Conservation (phyloP, 2,113 vertebrate species). For the Elephas maximus region DNA sequence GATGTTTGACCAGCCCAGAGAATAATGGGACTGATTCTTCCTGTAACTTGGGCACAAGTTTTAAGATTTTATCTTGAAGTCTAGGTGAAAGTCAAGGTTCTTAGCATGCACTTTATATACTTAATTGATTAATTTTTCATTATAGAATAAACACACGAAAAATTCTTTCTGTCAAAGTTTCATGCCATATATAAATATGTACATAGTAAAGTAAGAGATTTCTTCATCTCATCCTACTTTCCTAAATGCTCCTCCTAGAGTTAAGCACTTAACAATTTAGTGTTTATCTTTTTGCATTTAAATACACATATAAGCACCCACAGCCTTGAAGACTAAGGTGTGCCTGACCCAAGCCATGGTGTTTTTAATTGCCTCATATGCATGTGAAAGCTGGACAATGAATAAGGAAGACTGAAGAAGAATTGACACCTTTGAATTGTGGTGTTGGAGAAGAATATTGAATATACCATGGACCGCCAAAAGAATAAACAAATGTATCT, state of each 20-base stretch:
- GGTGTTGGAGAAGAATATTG: no score
- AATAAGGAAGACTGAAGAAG: no score
- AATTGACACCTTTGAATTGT: no score
- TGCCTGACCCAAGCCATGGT: no score
- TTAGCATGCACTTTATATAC: background rate
- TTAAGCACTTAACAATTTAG: background rate
- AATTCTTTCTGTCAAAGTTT: conserved; percentile 11
- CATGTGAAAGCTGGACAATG: no score
- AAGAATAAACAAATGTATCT: no score
- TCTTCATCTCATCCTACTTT: background rate
- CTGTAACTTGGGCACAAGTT: background rate
- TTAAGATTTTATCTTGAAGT: background rate
- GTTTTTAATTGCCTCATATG: no score
- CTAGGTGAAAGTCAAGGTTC: conserved; percentile 4
- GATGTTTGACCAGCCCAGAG: background rate
- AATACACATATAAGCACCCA: background rate
- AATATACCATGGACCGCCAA: no score
- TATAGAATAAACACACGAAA: background rate
- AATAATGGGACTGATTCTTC: background rate
- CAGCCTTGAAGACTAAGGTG: no score
- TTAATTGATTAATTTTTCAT: conserved; percentile 40
- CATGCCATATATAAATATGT: background rate
- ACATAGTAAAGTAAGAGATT: background rate
- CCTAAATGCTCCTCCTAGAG: background rate
- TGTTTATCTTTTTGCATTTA: background rate